Base-by-base conservation (phyloP, 2,113 vertebrate genomes). In the Elanus axillaris region DNA sequence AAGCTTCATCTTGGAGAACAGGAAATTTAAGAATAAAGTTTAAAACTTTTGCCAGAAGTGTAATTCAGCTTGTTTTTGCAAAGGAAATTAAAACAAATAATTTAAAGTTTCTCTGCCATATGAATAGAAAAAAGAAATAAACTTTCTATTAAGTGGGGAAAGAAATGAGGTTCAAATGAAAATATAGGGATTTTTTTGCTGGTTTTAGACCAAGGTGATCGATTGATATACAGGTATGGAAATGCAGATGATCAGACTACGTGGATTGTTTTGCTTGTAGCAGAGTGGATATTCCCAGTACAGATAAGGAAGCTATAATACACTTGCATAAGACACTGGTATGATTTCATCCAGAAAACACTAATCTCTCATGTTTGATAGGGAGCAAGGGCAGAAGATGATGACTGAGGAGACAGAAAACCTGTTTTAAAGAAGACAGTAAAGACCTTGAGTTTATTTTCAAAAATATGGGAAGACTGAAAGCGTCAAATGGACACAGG, bases 1-100 rank as follows among this genome's bases (percentile, higher is more conserved):
- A 76, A 86, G 23, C 42, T 58, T n/a, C 36, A 48, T 83, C 58
- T 80, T 73, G 45, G 19, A 84, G 59, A 74, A 77, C 4, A 91
- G 19, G n/a, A 95, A 89, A 89, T 86, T 87, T 83, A 89, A 89
- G 68, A 93, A 66, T 71, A 45, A 93, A 93, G 18, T 87, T n/a
- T 15, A 66, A 77, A 93, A 62, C 50, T 48, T 45, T 84, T 93
- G 53, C 36, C 80, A 93, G 63, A 66, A 69, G 21, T 32, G 26
- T 91, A 80, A 48, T 52, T 64, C 45, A 64, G 7, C 21, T 80
- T 94, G 71, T 76, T 13, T 4, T 76, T 72, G 34, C 26, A 86
- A 80, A 89, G 53, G 25, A 89, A 88, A 13, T 56, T 72, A 55
- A 74, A 88, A 62, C 32, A 96, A 92, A 76, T 60, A 68, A 56